Conservation (phyloP, 2,113 vertebrate species). For the Hydropotes inermis region DNA sequence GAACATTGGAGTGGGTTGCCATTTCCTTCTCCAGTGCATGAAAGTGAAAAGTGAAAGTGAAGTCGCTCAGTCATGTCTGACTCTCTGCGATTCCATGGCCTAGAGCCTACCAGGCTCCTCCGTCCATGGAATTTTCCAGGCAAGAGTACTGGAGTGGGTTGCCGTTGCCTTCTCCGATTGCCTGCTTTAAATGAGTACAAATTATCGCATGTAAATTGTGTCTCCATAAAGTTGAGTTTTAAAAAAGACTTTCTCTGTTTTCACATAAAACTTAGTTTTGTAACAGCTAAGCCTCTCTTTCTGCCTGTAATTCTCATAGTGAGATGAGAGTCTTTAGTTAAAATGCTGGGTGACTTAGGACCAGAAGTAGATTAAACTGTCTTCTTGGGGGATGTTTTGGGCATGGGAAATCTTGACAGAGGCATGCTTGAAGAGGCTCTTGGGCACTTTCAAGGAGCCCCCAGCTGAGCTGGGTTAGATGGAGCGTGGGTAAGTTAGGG, state of each 20-base stretch:
- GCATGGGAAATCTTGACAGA: neutral
- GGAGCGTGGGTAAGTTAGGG: neutral
- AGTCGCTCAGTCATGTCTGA: too few relatives aligned
- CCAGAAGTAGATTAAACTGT: neutral
- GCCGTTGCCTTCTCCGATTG: too few relatives aligned
- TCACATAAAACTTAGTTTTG: neutral
- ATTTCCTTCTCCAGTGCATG: too few relatives aligned
- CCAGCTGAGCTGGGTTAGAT: accelerated
- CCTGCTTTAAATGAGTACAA: too few relatives aligned
- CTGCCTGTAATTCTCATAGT: neutral
- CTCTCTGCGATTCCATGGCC: too few relatives aligned
- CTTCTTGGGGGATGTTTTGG: neutral
- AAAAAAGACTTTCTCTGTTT: neutral
- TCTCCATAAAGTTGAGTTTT: neutral
- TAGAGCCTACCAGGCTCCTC: too few relatives aligned
- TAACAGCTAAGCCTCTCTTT: neutral
- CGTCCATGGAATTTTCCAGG: too few relatives aligned
- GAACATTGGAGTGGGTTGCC: too few relatives aligned
- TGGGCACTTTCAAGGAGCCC: neutral
- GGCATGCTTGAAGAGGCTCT: neutral
- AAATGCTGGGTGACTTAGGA: too few relatives aligned
- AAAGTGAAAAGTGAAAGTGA: too few relatives aligned
- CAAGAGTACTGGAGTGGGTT: too few relatives aligned
- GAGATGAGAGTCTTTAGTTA: neutral
- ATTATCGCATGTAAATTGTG: neutral